A percentile compares a stretch with the other conserved stretches of the same genome.
These are phyloP conservation scores for Physocephala rufipes DNA, from an alignment of 2,888 invertebrate genomes.

Conservation along the genomic window DNA sequence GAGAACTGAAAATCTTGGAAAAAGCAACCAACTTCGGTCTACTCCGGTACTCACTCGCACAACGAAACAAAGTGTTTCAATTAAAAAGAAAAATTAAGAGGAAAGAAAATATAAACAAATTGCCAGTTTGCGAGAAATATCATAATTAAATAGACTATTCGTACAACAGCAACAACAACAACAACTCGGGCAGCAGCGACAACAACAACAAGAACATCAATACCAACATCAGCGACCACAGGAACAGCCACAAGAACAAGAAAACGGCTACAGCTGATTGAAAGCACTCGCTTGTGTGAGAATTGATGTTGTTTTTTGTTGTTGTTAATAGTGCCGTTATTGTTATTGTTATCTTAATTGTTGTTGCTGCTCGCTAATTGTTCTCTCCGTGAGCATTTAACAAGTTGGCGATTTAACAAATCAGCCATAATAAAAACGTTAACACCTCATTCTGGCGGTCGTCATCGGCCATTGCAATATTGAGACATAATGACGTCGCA, in stretches of 20 bases:
- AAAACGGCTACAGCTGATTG: too few species aligned
- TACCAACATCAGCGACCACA: too few species aligned
- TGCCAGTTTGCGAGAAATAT: constrained; percentile 29
- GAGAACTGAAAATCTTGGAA: not conserved
- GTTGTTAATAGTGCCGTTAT: too few species aligned
- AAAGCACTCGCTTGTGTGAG: too few species aligned
- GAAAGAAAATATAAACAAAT: constrained; percentile 19
- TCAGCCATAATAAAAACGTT: constrained; percentile 23
- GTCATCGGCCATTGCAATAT: not conserved
- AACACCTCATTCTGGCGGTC: constrained; percentile 10
- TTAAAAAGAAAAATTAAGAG: not conserved
- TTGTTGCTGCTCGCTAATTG: constrained; percentile 9
- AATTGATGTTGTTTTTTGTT: too few species aligned
- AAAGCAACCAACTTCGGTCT: too few species aligned
- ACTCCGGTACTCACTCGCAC: too few species aligned
- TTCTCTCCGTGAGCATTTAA: constrained; percentile 7
- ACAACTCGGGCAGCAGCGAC: not conserved
- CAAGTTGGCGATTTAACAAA: constrained; percentile 26
- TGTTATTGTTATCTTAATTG: too few species aligned
- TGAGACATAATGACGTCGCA: too few species aligned
- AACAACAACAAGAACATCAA: too few species aligned
- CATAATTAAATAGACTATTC: too few species aligned
- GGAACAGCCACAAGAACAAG: too few species aligned
- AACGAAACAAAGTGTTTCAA: not conserved
- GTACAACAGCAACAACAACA: constrained; percentile 11